Conservation (phyloP, 2,797 vertebrate species). For the Premnoplex brunnescens region DNA sequence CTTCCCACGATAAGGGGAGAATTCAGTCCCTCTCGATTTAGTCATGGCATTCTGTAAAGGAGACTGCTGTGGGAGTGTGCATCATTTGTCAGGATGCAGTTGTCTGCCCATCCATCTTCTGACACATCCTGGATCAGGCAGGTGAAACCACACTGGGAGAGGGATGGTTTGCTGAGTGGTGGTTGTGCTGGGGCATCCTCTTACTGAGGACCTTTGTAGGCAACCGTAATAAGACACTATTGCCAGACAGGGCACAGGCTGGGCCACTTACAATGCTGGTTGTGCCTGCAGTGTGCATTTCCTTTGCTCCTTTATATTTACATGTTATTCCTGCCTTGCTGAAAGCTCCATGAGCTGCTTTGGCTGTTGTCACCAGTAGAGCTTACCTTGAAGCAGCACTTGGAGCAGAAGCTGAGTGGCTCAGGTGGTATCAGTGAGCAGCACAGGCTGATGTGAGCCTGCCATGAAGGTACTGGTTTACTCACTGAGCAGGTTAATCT, state of each 20-base stretch:
- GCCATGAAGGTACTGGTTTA: neutral
- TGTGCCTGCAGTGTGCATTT: neutral
- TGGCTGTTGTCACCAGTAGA: neutral
- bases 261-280: neutral
- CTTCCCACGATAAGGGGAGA: neutral
- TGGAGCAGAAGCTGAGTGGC: neutral
- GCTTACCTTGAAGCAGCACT: neutral
- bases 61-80: neutral
- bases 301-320: neutral
- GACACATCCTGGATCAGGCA: neutral
- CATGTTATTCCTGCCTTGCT: neutral
- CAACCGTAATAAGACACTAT: neutral
- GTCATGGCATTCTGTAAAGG: neutral
- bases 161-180: neutral
- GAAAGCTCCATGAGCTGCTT: neutral
- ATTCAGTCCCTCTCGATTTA: neutral
- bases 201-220: neutral
- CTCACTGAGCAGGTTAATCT: neutral
- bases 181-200: neutral
- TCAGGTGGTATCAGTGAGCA: accelerated
- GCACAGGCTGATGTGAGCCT: neutral
- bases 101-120: neutral
- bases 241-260: neutral
- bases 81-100: neutral
- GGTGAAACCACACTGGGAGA: neutral